Base-by-base conservation (phyloP, 64 coral and sea anemone species). In the Actinia tenebrosa region DNA sequence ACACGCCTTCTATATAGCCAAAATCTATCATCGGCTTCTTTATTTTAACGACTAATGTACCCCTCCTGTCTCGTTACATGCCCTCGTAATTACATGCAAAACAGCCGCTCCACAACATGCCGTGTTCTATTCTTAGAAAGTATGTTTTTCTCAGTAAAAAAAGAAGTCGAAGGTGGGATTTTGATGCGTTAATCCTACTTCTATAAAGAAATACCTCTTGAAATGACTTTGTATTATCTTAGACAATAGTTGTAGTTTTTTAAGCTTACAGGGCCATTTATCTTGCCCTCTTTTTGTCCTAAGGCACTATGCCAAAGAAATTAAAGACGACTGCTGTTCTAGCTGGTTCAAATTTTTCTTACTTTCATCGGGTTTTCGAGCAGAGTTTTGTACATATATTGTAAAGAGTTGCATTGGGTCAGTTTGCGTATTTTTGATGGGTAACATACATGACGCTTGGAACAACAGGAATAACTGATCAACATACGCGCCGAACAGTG, bases 181-280 rank as follows among this genome's bases (percentile, higher is more conserved):
- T 22, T 50, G 79, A 81, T 81, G 45, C 27, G 44, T 81, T 81
- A 81, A 81, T 81, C 79, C 79, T 17, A 20, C 79, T 81, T n/a
- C 43, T 50, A 81, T 22, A 50, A 47, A 50, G 79, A 81, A 81
- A 81, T 50, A 45, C 50, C 44, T 81, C 45, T 81, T 53, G 17
- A 52, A 81, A 53, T 50, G 44, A 45, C 50, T 81, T 13, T 20
- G n/a, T 81, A 50, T 81, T 81, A 81, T 81, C 77, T 79, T 22
- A 47, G 42, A 79, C 44, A 81, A 81, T 37, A 81, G 79, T 53
- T 53, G 79, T 81, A 81, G 45, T 37, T 37, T 81, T 22, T 20
- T 6, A 53, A 53, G 79, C 44, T 81, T 81, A 81, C 9, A 16
- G 46, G 79, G 79, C 79, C 1, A 81, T 20, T 16, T 22, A 50